Conservation (phyloP, 2,797 vertebrate genomes). For the Zenarchopterus dispar region DNA sequence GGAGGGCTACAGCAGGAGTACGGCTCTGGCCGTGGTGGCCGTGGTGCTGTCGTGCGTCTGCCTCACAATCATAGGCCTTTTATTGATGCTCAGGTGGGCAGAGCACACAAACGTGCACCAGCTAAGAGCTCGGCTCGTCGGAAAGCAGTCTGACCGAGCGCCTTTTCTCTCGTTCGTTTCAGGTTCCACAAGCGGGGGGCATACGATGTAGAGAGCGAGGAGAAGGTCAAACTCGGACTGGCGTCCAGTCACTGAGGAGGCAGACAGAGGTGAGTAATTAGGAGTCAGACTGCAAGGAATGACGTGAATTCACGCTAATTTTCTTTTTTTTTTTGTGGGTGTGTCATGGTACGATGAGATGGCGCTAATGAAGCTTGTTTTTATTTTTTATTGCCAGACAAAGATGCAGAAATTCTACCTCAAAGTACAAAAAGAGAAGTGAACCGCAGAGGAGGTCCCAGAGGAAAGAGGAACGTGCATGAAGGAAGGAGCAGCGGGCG, state of each 20-base stretch:
- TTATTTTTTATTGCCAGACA: conserved; percentile 52
- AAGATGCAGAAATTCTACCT: conserved; percentile 85
- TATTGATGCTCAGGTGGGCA: conserved; percentile 92
- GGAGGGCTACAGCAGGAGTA: conserved; percentile 88
- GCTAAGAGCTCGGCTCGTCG: background rate
- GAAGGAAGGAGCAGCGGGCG: conserved; percentile 64
- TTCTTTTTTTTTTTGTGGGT: background rate
- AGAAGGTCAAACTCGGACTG: conserved; percentile 94
- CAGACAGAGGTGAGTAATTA: conserved; percentile 74
- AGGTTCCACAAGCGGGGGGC: conserved; percentile 97
- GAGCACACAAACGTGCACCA: background rate
- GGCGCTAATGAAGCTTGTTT: conserved; percentile 30
- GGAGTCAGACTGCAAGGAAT: background rate
- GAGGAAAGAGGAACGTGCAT: conserved; percentile 57
- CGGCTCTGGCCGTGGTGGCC: conserved; percentile 90
- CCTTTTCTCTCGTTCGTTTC: conserved; percentile 36
- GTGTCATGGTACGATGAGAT: background rate
- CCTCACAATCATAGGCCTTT: conserved; percentile 90
- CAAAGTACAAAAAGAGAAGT: conserved; percentile 77
- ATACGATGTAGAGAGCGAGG: conserved; percentile 95
- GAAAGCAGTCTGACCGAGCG: conserved; percentile 26
- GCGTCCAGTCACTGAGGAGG: conserved; percentile 88
- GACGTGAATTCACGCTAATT: background rate
- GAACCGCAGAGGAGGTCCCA: conserved; percentile 64
- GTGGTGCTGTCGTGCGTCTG: conserved; percentile 94